Evolutionary conservation across 2,888 invertebrate genomes (phyloP).

Genomic region (Belgica antarctica): DNA sequence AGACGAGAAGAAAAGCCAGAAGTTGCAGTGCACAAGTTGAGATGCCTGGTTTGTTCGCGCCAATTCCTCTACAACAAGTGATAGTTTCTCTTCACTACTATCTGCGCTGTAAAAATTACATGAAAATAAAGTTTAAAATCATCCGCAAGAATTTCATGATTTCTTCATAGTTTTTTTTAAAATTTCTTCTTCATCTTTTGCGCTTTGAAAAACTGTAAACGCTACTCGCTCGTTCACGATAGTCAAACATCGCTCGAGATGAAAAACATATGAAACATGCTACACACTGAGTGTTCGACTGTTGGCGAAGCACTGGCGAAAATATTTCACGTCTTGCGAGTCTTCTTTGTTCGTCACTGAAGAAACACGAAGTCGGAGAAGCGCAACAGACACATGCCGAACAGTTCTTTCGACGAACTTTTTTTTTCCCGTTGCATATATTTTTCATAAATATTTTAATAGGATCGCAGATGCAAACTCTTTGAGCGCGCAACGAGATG

Average conservation of each 20-base stretch:
- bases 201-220: slow-evolving; percentile 11
- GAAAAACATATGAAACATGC: not conserved
- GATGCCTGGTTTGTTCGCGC: slow-evolving; percentile 18
- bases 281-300: not conserved
- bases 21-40: slow-evolving; percentile 1
- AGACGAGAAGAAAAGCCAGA: not conserved
- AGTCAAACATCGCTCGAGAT: not conserved
- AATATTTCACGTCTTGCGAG: not conserved
- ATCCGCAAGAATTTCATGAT: slow-evolving; percentile 29
- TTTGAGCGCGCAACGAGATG: not conserved
- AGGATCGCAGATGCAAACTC: slow-evolving; percentile 32
- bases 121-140: slow-evolving; percentile 23
- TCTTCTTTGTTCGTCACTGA: not conserved
- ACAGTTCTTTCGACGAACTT: not conserved
- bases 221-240: not conserved
- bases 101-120: slow-evolving; percentile 24
- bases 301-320: not conserved
- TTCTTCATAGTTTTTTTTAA: slow-evolving; percentile 43
- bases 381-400: not conserved
- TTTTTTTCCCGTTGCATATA: slow-evolving; percentile 39
- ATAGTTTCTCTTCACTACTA: not conserved
- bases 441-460: slow-evolving; percentile 32
- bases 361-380: not conserved
- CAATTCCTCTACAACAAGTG: slow-evolving; percentile 7
- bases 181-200: slow-evolving; percentile 44